Conservation (phyloP, 2,797 vertebrate species). For the Falco concolor region DNA sequence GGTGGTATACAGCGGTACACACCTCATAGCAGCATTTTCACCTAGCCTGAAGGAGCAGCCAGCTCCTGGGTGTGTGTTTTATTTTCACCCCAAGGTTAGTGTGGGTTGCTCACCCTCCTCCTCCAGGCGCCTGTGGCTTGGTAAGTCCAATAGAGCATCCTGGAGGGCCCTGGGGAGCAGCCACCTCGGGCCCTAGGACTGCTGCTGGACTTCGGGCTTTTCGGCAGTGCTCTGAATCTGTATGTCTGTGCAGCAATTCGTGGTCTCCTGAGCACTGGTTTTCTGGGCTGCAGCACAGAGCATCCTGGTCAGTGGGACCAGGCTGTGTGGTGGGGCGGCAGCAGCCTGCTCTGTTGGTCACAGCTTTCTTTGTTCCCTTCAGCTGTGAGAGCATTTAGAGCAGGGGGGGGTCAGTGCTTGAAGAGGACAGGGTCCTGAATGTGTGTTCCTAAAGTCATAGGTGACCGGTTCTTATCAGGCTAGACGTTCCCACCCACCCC, state of each 20-base stretch:
- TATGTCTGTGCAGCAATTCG: rapidly evolving
- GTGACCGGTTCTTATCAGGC: background rate
- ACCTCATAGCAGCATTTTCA: background rate
- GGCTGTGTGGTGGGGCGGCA: background rate
- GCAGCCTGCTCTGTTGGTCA: rapidly evolving
- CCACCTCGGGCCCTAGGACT: rapidly evolving
- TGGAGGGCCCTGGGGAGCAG: background rate
- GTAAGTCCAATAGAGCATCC: background rate
- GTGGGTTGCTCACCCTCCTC: background rate
- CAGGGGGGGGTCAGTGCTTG: background rate
- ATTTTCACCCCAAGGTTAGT: rapidly evolving
- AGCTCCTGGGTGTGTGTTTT: background rate
- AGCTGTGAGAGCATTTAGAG: background rate
- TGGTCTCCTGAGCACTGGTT: rapidly evolving
- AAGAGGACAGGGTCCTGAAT: background rate
- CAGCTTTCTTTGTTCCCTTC: rapidly evolving
- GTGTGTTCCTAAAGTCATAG: background rate
- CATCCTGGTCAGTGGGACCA: rapidly evolving
- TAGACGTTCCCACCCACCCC: background rate
- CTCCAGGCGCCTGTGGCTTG: rapidly evolving
- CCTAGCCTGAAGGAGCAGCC: background rate
- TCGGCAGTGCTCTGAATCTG: background rate
- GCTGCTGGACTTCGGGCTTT: background rate
- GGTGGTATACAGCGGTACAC: rapidly evolving
- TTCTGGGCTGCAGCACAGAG: rapidly evolving